phyloP scores from a whole-genome alignment of 1,140 invertebrate species.

The Lordiphosa collinella region DNA sequence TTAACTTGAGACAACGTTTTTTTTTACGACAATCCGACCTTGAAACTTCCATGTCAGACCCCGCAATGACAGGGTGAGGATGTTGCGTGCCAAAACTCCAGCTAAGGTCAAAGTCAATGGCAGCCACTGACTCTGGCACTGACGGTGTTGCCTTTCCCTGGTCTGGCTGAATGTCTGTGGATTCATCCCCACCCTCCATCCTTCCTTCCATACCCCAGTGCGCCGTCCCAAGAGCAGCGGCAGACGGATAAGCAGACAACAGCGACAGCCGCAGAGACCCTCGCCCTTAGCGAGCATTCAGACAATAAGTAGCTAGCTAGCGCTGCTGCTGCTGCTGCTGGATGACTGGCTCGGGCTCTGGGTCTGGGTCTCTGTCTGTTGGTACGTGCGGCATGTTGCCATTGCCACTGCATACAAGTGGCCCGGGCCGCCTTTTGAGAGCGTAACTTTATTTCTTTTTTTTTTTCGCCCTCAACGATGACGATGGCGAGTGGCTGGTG shows the following conservation, averaged over 20 bases:
- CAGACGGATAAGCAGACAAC: constrained; percentile 8
- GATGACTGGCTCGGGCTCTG: constrained; percentile 27
- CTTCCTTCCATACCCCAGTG: not conserved
- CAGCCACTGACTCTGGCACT: constrained; percentile 9
- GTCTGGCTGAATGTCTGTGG: constrained; percentile 9
- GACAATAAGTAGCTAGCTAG: constrained; percentile 57
- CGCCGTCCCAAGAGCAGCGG: not conserved
- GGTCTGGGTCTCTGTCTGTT: constrained; percentile 17
- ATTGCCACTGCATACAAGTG: constrained; percentile 14
- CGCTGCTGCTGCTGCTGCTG: constrained; percentile 6
- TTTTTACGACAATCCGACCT: constrained; percentile 53
- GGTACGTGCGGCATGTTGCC: constrained; percentile 41
- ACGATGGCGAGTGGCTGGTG: constrained; percentile 6
- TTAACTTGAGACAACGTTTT: constrained; percentile 38
- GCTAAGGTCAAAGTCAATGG: constrained; percentile 53
- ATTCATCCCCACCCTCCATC: not conserved
- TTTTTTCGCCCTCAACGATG: not conserved
- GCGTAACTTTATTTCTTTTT: constrained; percentile 42
- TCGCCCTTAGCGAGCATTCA: constrained; percentile 6
- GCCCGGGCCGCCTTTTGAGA: constrained; percentile 29
- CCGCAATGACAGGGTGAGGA: constrained; percentile 18
- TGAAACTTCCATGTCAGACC: constrained; percentile 37
- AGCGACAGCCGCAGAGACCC: constrained; percentile 21
- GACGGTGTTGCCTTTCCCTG: constrained; percentile 21
- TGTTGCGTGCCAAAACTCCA: constrained; percentile 48